Percentiles rank a stretch among this genome's conserved stretches.
phyloP scores from a whole-genome alignment of 2,113 vertebrate species.

The Numenius arquata region DNA sequence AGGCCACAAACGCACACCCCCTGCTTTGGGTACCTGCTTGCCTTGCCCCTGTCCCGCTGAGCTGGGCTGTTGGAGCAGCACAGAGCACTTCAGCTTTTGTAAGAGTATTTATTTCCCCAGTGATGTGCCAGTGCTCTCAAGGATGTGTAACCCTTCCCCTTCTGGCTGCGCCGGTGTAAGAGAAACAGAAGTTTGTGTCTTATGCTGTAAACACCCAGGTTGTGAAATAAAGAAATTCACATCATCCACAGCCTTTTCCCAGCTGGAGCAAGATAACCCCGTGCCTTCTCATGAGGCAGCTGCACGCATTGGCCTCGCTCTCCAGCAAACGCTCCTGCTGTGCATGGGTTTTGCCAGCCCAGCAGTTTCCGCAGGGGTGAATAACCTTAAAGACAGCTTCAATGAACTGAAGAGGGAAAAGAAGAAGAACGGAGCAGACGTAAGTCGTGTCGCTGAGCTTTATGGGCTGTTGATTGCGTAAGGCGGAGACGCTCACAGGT shows the following conservation, averaged over 20 bases:
- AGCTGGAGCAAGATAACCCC: not conserved
- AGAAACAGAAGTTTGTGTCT: not conserved
- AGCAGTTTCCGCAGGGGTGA: not conserved
- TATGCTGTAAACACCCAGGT: not conserved
- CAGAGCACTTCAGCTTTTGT: not conserved
- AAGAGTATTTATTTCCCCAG: not conserved
- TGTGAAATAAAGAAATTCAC: not conserved
- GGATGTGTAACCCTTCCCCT: not conserved
- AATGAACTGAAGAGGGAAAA: not conserved
- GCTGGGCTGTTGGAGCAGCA: not conserved
- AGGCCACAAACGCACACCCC: not conserved
- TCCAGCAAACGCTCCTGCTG: not conserved
- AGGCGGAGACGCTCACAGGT: not conserved
- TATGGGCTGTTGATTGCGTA: not conserved
- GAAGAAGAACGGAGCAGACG: not conserved
- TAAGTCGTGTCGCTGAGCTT: not conserved
- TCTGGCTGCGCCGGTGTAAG: not conserved
- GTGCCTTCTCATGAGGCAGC: not conserved
- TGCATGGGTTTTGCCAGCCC: not conserved
- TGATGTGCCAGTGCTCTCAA: fast-evolving
- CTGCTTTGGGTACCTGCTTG: not conserved
- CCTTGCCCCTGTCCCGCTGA: fast-evolving
- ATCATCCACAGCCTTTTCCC: not conserved
- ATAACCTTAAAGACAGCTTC: not conserved
- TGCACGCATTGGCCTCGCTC: not conserved